These are phyloP conservation scores for Hymenochirus boettgeri DNA, from an alignment of 2,113 vertebrate species.

Conservation along the genomic window DNA sequence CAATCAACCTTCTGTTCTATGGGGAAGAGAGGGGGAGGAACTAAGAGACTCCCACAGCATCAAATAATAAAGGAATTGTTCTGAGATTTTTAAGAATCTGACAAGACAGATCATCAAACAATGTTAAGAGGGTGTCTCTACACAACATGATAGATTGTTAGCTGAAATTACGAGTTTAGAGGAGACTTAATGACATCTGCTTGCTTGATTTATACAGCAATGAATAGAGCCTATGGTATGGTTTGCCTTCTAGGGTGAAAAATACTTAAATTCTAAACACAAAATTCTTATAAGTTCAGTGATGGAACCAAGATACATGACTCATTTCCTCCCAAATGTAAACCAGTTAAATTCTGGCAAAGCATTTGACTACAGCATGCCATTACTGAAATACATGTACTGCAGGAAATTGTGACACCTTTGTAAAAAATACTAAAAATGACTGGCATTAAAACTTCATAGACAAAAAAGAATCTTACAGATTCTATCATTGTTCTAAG, in stretches of 20 bases:
- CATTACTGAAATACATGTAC: slow-evolving; percentile 6
- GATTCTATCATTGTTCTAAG: too few species aligned
- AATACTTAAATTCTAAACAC: slow-evolving; percentile 10
- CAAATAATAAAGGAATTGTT: too few species aligned
- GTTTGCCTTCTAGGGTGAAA: slow-evolving; percentile 14
- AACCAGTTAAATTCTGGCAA: slow-evolving; percentile 24
- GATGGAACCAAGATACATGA: slow-evolving; percentile 22
- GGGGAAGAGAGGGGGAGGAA: too few species aligned
- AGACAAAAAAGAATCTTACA: too few species aligned
- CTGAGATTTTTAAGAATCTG: too few species aligned
- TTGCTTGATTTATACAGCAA: slow-evolving; percentile 17
- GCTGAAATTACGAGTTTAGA: too few species aligned
- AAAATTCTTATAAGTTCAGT: background rate
- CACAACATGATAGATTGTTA: too few species aligned
- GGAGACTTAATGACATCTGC: background rate
- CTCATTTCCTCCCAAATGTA: slow-evolving; percentile 31
- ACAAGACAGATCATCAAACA: too few species aligned
- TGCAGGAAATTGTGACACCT: slow-evolving; percentile 25
- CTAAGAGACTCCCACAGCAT: too few species aligned
- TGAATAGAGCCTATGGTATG: slow-evolving; percentile 4
- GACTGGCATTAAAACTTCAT: background rate
- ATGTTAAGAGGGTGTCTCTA: too few species aligned
- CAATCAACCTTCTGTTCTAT: too few species aligned
- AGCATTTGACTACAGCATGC: slow-evolving; percentile 9
- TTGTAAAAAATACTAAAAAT: slow-evolving; percentile 5